Evolutionary conservation across 2,113 vertebrate genomes (phyloP), one percentile per base, ranked within the genome.

Genomic region (Datnioides undecimradiatus): DNA sequence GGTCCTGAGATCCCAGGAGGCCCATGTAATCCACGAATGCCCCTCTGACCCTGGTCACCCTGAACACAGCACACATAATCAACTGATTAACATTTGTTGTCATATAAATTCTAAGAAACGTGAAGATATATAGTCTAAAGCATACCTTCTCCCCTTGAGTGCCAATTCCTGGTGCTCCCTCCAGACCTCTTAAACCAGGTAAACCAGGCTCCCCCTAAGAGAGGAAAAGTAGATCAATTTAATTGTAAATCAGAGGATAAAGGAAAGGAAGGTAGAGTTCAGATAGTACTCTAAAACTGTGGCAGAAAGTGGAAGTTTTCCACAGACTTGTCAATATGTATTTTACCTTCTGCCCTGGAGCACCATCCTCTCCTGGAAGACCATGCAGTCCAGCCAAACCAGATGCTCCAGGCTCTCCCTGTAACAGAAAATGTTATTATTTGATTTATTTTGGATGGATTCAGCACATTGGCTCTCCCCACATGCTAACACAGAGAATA

Each of bases 11-110:
- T 81, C 59, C 96, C 97, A 58, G 91, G 83, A 81, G 95, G 94
- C 67, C 96, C 97, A 83, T 95, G 93, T 85, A 98, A 92, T 46
- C 97, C 97, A 86, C 96, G 95, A 78, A 96, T 92, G 54, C 97
- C 97, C 87, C 96, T 96, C 73, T 95, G 93, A 73, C 96, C 96
- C 91, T 97, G 95, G 90, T 97, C 96, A 38, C 96, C 97, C 96
- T 97, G 52, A 77, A 9, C 45, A 49, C n/a, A 48, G 19, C 57
- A 85, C 10, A 88, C 19, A 84, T n/a, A n/a, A n/a, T 48, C 1
- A 79, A 74, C 38, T 31, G 27, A 83, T 23, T 65, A 21, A 74
- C 2, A 46, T 64, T 58, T 73, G 6, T 40, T 68, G 21, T 27
- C 12, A 52, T 48, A 14, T 46, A 40, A 33, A 60, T 31, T 46